Percentiles rank a stretch among this genome's conserved stretches.
Conservation (phyloP, 2,113 vertebrate species). For the Meles meles region DNA sequence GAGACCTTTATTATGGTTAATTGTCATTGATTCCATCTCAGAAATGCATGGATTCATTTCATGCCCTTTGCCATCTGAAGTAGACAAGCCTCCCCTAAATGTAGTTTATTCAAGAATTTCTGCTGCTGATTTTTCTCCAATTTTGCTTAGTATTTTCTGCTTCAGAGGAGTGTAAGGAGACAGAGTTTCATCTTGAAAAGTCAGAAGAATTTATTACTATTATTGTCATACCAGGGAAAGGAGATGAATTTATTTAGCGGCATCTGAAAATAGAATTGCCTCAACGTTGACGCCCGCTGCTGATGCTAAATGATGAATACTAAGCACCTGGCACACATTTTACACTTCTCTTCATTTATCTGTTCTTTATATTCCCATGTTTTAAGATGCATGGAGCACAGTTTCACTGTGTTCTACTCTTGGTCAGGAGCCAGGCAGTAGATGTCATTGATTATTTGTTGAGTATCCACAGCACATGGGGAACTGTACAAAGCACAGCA, state of each 20-base stretch:
- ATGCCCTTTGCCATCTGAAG: neutral
- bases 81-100: neutral
- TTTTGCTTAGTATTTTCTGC: constrained; percentile 66
- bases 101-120: neutral
- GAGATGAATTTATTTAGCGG: constrained; percentile 79
- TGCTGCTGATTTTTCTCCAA: neutral
- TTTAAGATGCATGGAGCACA: constrained; percentile 46
- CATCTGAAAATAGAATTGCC: constrained; percentile 74
- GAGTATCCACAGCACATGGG: neutral
- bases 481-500: neutral
- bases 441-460: constrained; percentile 52
- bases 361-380: constrained; percentile 38
- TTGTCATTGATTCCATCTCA: neutral
- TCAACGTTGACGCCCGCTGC: constrained; percentile 69
- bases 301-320: constrained; percentile 67
- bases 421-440: constrained; percentile 7
- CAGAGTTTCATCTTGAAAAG: constrained; percentile 73
- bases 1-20: neutral
- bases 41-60: neutral
- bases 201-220: constrained; percentile 73
- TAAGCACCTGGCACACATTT: constrained; percentile 67
- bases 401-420: constrained; percentile 32
- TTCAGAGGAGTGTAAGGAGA: constrained; percentile 52
- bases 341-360: constrained; percentile 52
- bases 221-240: constrained; percentile 70